Conservation (phyloP, 2,797 vertebrate species). For the Clarias platycephalus region DNA sequence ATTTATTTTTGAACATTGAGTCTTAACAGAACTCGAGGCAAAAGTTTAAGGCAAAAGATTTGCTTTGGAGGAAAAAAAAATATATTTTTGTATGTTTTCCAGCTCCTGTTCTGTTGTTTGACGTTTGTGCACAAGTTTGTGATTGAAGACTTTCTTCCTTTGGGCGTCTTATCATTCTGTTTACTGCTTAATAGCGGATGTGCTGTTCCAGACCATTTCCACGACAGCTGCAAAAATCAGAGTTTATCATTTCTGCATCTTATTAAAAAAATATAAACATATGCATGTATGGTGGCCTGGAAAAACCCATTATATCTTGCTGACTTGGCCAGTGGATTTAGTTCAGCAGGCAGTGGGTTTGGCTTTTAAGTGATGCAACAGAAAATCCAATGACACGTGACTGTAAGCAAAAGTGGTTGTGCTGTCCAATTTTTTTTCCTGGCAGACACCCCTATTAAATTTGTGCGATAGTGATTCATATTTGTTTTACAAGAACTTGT, state of each 20-base stretch:
- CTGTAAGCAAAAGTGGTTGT: background rate
- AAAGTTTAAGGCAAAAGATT: conserved; percentile 31
- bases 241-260: background rate
- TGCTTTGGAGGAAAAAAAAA: conserved; percentile 44
- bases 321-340: background rate
- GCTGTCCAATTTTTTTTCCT: too few species aligned
- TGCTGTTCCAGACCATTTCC: background rate
- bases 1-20: conserved; percentile 54
- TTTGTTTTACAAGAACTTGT: background rate
- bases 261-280: background rate
- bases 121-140: conserved; percentile 32
- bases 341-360: background rate
- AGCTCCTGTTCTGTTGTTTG: conserved; percentile 51
- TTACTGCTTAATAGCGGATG: background rate
- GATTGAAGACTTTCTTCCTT: conserved; percentile 38
- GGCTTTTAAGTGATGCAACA: background rate
- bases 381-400: background rate
- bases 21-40: conserved; percentile 52
- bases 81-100: conserved; percentile 49
- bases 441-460: too few species aligned
- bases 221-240: background rate
- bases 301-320: background rate
- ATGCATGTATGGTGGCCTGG: background rate
- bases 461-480: background rate
- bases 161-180: background rate